Evolutionary conservation across 2,888 invertebrate species (phyloP), one percentile per base, ranked within the genome.

Genomic region (Cepaea hortensis): DNA sequence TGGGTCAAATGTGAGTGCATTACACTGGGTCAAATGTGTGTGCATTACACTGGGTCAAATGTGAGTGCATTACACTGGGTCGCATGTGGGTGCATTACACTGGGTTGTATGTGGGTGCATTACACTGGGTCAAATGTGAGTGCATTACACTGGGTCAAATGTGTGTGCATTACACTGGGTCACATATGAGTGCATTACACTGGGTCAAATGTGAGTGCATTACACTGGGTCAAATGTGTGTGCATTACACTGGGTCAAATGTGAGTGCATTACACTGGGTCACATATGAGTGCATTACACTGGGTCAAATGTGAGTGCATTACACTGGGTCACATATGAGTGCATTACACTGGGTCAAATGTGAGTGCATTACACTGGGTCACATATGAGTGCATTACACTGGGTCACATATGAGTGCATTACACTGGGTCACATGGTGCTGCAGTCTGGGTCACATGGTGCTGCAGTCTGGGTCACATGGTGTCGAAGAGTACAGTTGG

Each of bases 181-280:
- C 65, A 65, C 48, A 75, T 11, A n/a, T 76, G 50, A 20, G 76
- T 75, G 75, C 75, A 75, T 50, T 76, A 48, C 76, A 50, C 76
- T 50, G 20, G 48, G 76, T 50, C 76, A 50, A 6, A 4, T 6
- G 18, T 5, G 6, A 1, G 18, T 68, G n/a, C 20, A 65, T 13
- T 13, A 35, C 75, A 48, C 75, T 75, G 48, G 48, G 75, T 75
- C 75, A 75, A 3, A 4, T 9, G 65, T 9, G 9, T 1, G 65
- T 65, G 18, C 13, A 65, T 13, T 13, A 65, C 65, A 65, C 35
- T 35, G 35, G 35, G 35, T 35, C n/a, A n/a, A n/a, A 35, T 35
- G 35, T 35, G 35, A 35, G 35, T 35, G 35, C 35, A 35, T 35
- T 48, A 75, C 75, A 5, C 11, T 48, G 18, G 46, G 75, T 35